Base-by-base conservation (phyloP, 1,140 invertebrate genomes). In the Sycophila sp. region DNA sequence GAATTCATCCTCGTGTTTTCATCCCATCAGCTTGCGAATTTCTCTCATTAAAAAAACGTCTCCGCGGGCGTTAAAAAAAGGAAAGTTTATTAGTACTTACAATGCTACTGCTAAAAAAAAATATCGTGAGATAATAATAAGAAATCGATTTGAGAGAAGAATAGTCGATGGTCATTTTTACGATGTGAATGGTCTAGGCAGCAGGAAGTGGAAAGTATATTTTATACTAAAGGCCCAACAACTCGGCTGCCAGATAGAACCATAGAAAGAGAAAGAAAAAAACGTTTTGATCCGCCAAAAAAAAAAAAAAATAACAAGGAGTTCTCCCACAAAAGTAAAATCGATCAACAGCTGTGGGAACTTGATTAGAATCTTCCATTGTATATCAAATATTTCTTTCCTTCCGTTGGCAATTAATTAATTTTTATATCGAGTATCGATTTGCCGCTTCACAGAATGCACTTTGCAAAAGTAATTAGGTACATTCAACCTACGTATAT, bases 201-300 rank as follows among this genome's bases (percentile, higher is more conserved):
- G 13, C 38, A 28, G 38, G 28, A 49, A 47, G 42, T 63, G 59
- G 42, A 63, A 63, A 63, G 59, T 49, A 2, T 28, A 63, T 63
- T 49, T 49, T 47, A 22, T 47, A 19, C 10, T 42, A 58, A n/a
- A 19, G 32, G 15, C 40, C 4, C n/a, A n/a, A n/a, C n/a, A n/a
- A 42, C 6, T 22, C 24, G 24, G 40, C 15, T 10, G 6, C 4
- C 4, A 10, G n/a, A 42, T 30, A 53, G 49, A 5, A 5, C 28
- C 4, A 36, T 56, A 10, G 17, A 56, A 30, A 6, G 56, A 47
- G 22, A 47, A 15, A 1, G 59, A 47, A 32, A 24, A 4, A 47
- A 3, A 19, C 10, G 8, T 34, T 15, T 47, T 0, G 40, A 42
- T 47, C 17, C 26, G 47, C 40, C 59, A 2, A 32, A 56, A 56